A percentile compares a stretch with the other conserved stretches of the same genome.
Evolutionary conservation across 2,888 invertebrate genomes (phyloP).

Genomic region (Drosophila mettleri): DNA sequence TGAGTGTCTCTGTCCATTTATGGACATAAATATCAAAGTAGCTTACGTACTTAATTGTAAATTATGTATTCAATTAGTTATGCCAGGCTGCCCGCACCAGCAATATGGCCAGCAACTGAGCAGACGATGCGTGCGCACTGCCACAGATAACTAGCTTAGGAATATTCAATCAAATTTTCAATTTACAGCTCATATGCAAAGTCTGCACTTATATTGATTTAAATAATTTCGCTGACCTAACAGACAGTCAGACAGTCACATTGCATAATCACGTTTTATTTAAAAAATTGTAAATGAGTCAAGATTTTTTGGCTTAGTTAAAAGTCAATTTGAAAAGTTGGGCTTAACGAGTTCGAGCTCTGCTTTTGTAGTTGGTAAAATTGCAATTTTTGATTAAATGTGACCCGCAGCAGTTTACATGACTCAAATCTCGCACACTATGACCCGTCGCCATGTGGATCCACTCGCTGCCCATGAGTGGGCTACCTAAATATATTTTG

Average conservation of each 20-base stretch:
- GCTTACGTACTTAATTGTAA: conserved; percentile 78
- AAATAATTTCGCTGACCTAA: not conserved
- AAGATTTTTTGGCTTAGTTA: conserved; percentile 8
- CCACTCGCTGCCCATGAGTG: conserved; percentile 6
- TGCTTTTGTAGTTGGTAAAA: conserved; percentile 35
- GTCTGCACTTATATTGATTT: not conserved
- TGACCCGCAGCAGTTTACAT: conserved; percentile 57
- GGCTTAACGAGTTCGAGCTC: conserved; percentile 35
- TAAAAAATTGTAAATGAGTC: conserved; percentile 10
- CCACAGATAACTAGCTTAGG: conserved; percentile 20
- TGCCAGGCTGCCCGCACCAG: conserved; percentile 48
- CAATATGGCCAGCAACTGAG: conserved; percentile 10
- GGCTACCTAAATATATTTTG: conserved; percentile 57
- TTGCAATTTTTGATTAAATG: conserved; percentile 71
- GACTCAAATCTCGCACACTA: conserved; percentile 1
- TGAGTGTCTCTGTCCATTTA: conserved; percentile 51
- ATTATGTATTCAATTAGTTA: conserved; percentile 77
- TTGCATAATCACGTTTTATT: too few species aligned
- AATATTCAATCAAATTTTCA: conserved; percentile 51
- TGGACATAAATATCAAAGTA: conserved; percentile 76
- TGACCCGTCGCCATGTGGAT: too few species aligned
- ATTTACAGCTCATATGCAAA: conserved; percentile 31
- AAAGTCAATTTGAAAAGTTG: conserved; percentile 28
- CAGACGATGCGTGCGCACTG: conserved; percentile 14
- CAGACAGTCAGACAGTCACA: too few species aligned